phyloP scores from a whole-genome alignment of 2,797 vertebrate species.

The Tolypeutes matacus region DNA sequence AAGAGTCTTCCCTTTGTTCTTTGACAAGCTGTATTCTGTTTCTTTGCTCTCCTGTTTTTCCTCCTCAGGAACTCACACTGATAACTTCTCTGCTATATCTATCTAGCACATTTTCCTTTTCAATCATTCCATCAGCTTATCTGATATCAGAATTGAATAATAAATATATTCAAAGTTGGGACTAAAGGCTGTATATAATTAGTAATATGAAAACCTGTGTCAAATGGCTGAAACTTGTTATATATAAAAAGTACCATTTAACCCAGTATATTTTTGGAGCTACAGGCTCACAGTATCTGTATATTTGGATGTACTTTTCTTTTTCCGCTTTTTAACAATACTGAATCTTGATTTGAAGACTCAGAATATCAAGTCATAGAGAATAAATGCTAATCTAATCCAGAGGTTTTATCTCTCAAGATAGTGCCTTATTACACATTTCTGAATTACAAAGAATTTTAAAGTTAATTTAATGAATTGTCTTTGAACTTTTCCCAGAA shows the following conservation, averaged over 20 bases:
- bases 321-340: neutral
- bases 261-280: neutral
- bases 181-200: neutral
- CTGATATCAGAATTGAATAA: neutral
- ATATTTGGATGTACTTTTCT: neutral
- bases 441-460: neutral
- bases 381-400: neutral
- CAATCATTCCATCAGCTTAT: neutral
- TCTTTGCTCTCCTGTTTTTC: neutral
- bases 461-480: neutral
- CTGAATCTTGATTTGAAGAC: neutral
- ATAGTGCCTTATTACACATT: neutral
- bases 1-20: neutral
- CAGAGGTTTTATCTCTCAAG: neutral
- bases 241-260: neutral
- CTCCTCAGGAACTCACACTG: neutral
- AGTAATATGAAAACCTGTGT: neutral
- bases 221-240: neutral
- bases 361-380: neutral
- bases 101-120: neutral
- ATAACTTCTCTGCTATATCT: accelerated
- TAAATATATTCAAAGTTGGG: neutral
- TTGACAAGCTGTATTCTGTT: neutral
- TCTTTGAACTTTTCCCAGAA: neutral
- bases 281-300: neutral